A percentile compares a stretch with the other conserved stretches of the same genome.
Conservation (phyloP, 2,797 vertebrate genomes). For the Myotis vivesi region DNA sequence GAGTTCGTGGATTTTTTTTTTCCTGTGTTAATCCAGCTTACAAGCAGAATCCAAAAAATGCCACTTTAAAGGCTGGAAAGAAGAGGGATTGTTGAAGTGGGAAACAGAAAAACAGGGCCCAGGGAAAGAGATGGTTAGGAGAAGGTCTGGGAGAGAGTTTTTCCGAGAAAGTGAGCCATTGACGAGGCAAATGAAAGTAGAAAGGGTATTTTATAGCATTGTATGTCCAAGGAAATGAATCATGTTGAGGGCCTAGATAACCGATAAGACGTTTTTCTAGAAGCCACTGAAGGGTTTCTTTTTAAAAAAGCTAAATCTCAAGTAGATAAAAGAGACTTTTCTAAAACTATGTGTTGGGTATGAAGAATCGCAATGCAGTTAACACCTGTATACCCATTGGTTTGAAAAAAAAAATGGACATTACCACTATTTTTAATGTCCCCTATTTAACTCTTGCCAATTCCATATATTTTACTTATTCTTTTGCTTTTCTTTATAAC, state of each 20-base stretch:
- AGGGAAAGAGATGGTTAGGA: background rate
- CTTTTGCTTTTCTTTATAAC: background rate
- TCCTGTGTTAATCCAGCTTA: conserved; percentile 11
- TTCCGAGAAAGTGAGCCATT: background rate
- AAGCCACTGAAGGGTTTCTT: background rate
- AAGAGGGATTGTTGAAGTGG: background rate
- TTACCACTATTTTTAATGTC: background rate
- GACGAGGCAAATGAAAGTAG: background rate
- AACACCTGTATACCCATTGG: background rate
- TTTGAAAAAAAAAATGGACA: background rate
- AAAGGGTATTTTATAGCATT: background rate
- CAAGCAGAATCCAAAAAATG: conserved; percentile 16
- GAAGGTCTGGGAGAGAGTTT: background rate
- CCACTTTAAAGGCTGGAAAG: background rate
- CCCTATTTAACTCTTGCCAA: background rate
- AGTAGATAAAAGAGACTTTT: background rate
- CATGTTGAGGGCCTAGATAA: background rate
- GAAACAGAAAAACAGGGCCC: background rate
- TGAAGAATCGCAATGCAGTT: background rate
- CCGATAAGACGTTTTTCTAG: background rate
- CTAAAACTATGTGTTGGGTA: background rate
- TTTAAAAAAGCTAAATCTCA: background rate
- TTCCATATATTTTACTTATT: background rate
- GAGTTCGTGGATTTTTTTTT: background rate
- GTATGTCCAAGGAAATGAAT: background rate